Evolutionary conservation across 2,888 invertebrate genomes (phyloP), one percentile per base, ranked within the genome.

Genomic region (Pegoplata infirma): DNA sequence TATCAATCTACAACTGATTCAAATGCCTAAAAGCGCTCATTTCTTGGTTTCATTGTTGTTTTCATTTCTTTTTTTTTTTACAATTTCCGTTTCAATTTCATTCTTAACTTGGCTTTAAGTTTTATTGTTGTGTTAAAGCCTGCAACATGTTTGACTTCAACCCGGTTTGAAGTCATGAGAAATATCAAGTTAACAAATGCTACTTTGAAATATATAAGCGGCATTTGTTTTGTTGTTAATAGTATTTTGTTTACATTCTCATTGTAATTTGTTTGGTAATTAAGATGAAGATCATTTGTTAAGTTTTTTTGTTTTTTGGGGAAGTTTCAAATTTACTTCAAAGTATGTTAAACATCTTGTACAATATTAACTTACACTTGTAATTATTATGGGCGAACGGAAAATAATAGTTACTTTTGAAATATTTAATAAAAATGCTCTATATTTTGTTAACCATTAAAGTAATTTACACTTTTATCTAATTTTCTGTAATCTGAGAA

Each of bases 71-170:
- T 80, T 66, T 77, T 80, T 66, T 58, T 81, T 66, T 32, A 47
- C 67, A 36, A 58, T 63, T 80, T 82, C 81, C 80, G 80, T 82
- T 82, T 82, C 80, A 55, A 40, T 80, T 71, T 71, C 73, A 28
- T 74, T 78, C 74, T 79, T 73, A 56, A 49, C 61, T 63, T 72
- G 17, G 49, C 68, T 17, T 59, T 16, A n/a, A n/a, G n/a, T 17
- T 16, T 19, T 47, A 44, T 36, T 64, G 10, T 56, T 14, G 46
- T 46, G 21, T 28, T 58, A 51, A 25, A 8, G 17, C 17, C 47
- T 61, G 40, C 12, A n/a, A 82, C 81, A 63, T 77, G 80, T 81
- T 79, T 51, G 51, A 59, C 19, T 36, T 5, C 19, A 49, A 47
- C 23, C 8, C 17, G 36, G 53, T 14, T 46, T 44, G 49, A 21